Percentiles rank a stretch among this genome's conserved stretches.
Conservation (phyloP, 2,113 vertebrate species). For the Acanthisitta chloris region DNA sequence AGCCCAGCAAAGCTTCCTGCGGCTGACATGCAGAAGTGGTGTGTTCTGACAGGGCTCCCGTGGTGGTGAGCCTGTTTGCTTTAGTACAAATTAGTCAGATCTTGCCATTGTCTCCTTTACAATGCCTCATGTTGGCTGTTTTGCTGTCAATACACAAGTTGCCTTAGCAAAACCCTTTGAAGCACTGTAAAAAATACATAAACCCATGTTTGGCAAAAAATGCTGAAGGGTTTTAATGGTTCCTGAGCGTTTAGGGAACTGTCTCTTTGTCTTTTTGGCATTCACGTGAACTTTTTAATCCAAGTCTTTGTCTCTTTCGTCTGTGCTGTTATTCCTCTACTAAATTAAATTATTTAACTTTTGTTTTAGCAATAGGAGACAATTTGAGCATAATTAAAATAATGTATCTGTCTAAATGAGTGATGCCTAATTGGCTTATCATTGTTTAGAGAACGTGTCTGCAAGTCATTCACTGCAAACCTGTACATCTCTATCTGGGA, state of each 20-base stretch:
- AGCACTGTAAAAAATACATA: not conserved
- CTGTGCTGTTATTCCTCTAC: not conserved
- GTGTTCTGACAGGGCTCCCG: not conserved
- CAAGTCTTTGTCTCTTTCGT: constrained; percentile 15
- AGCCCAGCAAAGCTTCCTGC: not conserved
- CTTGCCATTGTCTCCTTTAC: not conserved
- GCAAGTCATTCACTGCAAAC: not conserved
- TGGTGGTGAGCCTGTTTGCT: constrained; percentile 27
- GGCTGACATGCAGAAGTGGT: not conserved
- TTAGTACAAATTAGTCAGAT: not conserved
- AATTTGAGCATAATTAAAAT: not conserved
- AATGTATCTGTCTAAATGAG: constrained; percentile 6
- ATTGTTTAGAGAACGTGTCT: not conserved
- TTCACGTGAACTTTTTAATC: not conserved
- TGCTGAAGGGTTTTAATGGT: not conserved
- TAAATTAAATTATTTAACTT: constrained; percentile 8
- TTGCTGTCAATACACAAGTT: not conserved
- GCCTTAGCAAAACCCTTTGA: constrained; percentile 25
- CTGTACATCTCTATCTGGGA: not conserved
- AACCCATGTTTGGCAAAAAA: constrained; percentile 29
- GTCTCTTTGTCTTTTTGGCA: not conserved
- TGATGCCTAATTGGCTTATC: not conserved
- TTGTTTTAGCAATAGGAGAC: constrained; percentile 8
- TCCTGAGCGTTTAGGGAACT: not conserved
- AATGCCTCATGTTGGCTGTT: not conserved